Conservation (phyloP, 2,888 invertebrate species). For the Folsomia candida region DNA sequence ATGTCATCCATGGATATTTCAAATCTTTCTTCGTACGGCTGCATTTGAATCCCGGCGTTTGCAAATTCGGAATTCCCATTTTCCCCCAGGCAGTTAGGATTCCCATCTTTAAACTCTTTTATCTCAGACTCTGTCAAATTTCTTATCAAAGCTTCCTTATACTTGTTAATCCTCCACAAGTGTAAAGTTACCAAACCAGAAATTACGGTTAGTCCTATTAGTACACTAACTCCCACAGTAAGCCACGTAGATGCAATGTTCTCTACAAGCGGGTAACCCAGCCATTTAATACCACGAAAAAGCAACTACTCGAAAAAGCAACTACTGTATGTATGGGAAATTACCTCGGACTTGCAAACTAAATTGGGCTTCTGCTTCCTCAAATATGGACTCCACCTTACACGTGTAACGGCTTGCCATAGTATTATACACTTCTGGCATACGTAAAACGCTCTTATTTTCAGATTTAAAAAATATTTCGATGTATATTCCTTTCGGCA, state of each 20-base stretch:
- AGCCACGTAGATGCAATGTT: neutral
- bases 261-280: too few species aligned
- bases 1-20: neutral
- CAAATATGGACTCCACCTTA: neutral
- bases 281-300: too few species aligned
- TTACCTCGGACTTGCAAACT: neutral
- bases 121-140: neutral
- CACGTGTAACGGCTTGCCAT: neutral
- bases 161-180: neutral
- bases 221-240: too few species aligned
- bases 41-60: neutral
- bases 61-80: neutral
- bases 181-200: neutral
- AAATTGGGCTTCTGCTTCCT: neutral
- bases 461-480: neutral
- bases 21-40: neutral
- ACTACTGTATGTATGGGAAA: neutral
- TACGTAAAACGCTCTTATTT: neutral
- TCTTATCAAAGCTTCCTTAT: neutral
- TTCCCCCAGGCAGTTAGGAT: neutral
- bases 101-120: neutral
- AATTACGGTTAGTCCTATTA: neutral
- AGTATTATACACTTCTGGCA: neutral
- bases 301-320: neutral
- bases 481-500: neutral